Conservation (phyloP, 1,140 invertebrate genomes). For the Vanessa tameamea region DNA sequence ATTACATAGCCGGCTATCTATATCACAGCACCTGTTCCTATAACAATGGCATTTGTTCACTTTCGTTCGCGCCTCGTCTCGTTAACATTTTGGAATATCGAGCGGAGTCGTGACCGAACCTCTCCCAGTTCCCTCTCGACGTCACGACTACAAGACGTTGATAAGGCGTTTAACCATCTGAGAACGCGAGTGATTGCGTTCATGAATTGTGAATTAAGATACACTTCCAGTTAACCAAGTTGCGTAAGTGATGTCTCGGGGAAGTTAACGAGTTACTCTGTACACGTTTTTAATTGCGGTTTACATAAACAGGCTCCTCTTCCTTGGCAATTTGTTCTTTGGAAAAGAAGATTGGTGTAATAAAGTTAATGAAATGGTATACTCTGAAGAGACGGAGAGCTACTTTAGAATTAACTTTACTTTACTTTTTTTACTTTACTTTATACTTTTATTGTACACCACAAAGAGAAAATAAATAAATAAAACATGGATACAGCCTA, state of each 20-base stretch:
- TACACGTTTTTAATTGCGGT: slow-evolving; percentile 20
- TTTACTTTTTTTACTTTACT: no score
- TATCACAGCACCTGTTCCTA: slow-evolving; percentile 52
- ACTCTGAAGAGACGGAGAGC: not conserved
- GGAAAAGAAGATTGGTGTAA: not conserved
- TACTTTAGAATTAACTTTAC: not conserved
- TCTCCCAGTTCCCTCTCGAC: slow-evolving; percentile 44
- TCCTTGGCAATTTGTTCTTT: slow-evolving; percentile 7
- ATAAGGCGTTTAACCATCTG: slow-evolving; percentile 38
- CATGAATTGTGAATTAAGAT: slow-evolving; percentile 42
- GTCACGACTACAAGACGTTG: slow-evolving; percentile 41
- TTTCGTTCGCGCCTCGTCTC: slow-evolving; percentile 53
- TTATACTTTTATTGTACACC: no score
- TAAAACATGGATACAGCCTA: no score
- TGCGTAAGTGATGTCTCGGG: slow-evolving; percentile 25
- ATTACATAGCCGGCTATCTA: slow-evolving; percentile 40
- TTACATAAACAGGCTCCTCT: slow-evolving; percentile 14
- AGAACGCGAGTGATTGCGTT: slow-evolving; percentile 37
- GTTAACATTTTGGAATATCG: slow-evolving; percentile 67
- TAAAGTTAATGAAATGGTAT: not conserved
- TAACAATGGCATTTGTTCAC: slow-evolving; percentile 57
- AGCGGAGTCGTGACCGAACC: slow-evolving; percentile 62
- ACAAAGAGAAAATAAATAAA: no score
- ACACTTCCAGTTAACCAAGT: slow-evolving; percentile 20
- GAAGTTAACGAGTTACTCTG: not conserved